Percentiles rank a stretch among this genome's conserved stretches.
phyloP scores from a whole-genome alignment of 2,113 vertebrate species.

The Scatophagus argus region DNA sequence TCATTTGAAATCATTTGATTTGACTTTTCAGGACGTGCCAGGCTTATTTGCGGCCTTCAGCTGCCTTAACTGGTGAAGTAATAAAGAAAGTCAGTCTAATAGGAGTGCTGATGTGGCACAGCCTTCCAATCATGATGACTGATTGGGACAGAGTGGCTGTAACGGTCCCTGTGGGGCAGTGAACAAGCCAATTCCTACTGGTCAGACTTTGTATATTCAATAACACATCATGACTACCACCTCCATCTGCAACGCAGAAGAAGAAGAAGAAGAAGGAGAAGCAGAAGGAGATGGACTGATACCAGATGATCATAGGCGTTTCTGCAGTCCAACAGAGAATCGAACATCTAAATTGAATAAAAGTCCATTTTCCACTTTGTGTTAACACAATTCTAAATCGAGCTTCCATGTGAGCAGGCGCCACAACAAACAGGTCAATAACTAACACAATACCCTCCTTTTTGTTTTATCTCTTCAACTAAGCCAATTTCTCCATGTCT shows the following conservation, averaged over 20 bases:
- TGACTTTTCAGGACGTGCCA: neutral
- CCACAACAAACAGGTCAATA: neutral
- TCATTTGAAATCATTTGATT: too few relatives aligned
- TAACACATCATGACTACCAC: constrained; percentile 28
- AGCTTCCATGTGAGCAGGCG: neutral
- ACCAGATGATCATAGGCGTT: neutral
- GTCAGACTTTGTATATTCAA: constrained; percentile 24
- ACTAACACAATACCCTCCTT: neutral
- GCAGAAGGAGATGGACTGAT: neutral
- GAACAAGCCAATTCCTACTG: constrained; percentile 5
- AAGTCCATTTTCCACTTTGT: constrained; percentile 32
- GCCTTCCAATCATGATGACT: constrained; percentile 37
- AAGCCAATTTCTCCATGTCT: neutral
- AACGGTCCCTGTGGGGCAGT: constrained; percentile 23
- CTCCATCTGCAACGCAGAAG: neutral
- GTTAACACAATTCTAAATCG: neutral
- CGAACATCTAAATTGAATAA: constrained; percentile 11
- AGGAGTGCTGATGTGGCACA: constrained; percentile 20
- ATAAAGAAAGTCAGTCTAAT: neutral
- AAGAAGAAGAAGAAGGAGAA: too few relatives aligned
- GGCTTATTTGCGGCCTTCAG: neutral
- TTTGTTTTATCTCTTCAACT: neutral
- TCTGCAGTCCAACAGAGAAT: neutral
- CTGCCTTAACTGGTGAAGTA: neutral
- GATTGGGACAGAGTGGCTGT: constrained; percentile 19